These are phyloP conservation scores for Triops longicaudatus DNA, from an alignment of 1,140 invertebrate genomes.

Conservation along the genomic window DNA sequence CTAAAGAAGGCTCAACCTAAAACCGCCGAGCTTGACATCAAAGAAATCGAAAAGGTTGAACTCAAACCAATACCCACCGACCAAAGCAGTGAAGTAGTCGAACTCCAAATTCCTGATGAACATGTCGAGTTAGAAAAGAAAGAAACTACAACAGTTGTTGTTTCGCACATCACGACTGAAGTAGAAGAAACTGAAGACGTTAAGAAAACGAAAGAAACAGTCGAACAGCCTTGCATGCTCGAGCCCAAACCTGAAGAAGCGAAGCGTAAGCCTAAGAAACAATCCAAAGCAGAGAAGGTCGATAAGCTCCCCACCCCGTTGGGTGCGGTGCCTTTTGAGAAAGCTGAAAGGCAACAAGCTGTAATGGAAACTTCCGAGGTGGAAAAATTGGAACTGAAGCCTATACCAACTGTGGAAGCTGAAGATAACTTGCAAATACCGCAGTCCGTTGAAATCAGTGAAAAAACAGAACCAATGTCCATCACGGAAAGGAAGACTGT, in stretches of 20 bases:
- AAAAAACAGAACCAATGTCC: neutral
- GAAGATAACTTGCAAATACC: neutral
- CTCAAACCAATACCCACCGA: neutral
- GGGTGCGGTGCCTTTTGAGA: neutral
- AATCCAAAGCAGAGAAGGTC: neutral
- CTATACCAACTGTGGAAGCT: neutral
- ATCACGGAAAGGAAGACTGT: neutral
- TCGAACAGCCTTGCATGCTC: too few relatives aligned
- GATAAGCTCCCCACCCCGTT: neutral
- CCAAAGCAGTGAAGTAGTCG: neutral
- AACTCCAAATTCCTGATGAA: neutral
- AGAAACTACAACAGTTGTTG: neutral
- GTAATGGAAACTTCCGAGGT: neutral
- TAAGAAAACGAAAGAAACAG: too few relatives aligned
- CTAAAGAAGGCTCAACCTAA: neutral
- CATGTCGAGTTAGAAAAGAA: neutral
- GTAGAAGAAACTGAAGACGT: conserved; percentile 3
- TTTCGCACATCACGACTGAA: conserved; percentile 3
- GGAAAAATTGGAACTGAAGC: neutral
- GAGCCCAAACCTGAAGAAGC: neutral
- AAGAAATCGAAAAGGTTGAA: neutral
- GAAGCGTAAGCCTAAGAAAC: neutral
- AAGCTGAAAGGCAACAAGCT: neutral
- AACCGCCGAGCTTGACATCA: neutral
- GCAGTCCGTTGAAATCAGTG: neutral